Evolutionary conservation across 2,888 invertebrate genomes (phyloP).

Genomic region (Corythucha ciliata): DNA sequence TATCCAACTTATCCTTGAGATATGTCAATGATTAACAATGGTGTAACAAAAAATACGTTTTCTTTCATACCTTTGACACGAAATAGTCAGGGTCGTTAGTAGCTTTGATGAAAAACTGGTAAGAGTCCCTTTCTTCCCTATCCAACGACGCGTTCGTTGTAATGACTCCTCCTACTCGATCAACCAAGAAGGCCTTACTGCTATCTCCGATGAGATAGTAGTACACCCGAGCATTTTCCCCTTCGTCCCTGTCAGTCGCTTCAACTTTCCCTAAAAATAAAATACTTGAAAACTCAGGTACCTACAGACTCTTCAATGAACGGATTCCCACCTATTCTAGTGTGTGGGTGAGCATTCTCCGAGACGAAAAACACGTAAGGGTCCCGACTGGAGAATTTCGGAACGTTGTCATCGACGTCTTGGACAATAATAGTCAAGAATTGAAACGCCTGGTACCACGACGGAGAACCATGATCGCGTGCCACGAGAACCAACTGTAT

Average conservation of each 20-base stretch:
- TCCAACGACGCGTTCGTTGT: constrained; percentile 72
- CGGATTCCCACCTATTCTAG: constrained; percentile 52
- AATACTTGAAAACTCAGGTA: background rate
- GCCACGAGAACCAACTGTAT: constrained; percentile 72
- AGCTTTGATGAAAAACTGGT: constrained; percentile 67
- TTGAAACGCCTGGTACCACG: constrained; percentile 65
- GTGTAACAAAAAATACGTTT: background rate
- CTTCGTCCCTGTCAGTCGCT: constrained; percentile 67
- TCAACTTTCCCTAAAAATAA: constrained; percentile 52
- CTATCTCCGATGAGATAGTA: constrained; percentile 74
- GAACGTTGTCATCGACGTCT: constrained; percentile 72
- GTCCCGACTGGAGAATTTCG: constrained; percentile 55
- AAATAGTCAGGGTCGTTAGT: constrained; percentile 73
- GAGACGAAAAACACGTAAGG: constrained; percentile 59
- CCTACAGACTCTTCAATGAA: too few species aligned
- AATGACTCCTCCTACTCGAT: constrained; percentile 69
- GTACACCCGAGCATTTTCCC: constrained; percentile 70
- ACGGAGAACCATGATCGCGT: constrained; percentile 71
- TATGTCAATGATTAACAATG: background rate
- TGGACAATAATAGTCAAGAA: constrained; percentile 64
- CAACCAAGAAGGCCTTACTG: constrained; percentile 66
- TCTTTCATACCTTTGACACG: constrained; percentile 41
- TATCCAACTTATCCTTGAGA: constrained; percentile 30
- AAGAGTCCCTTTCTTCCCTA: constrained; percentile 64
- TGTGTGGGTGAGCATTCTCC: constrained; percentile 58